Percentiles rank a stretch among this genome's conserved stretches.
These are phyloP conservation scores for Nyctibius grandis DNA, from an alignment of 2,797 vertebrate genomes.

Conservation along the genomic window DNA sequence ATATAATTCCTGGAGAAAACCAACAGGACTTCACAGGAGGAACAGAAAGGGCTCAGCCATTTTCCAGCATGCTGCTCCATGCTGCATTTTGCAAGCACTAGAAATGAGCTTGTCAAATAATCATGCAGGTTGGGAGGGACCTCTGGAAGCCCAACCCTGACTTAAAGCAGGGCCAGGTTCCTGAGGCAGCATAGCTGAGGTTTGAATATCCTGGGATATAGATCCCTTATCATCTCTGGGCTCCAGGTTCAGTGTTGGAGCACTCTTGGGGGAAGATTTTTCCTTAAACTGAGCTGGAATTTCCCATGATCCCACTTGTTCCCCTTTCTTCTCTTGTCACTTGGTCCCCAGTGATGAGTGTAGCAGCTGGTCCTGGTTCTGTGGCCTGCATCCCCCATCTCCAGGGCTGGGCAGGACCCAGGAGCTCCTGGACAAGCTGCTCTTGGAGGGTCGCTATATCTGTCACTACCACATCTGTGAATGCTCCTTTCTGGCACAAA, in stretches of 20 bases:
- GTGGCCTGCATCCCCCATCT: background rate
- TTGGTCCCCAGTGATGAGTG: background rate
- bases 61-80: background rate
- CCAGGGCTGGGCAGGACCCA: background rate
- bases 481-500: background rate
- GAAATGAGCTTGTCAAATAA: background rate
- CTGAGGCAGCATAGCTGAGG: background rate
- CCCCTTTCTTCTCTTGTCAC: background rate
- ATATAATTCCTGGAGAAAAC: background rate
- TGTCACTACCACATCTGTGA: background rate
- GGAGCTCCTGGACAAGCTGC: background rate
- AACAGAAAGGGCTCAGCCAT: accelerated
- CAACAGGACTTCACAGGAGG: background rate
- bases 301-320: background rate
- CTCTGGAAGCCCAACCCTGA: background rate
- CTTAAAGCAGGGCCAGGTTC: background rate
- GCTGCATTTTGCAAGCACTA: background rate
- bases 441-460: background rate
- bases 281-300: background rate
- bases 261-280: background rate
- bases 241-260: background rate
- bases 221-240: background rate
- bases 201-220: background rate
- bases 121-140: background rate
- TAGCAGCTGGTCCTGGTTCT: background rate